Evolutionary conservation across 2,797 vertebrate species (phyloP).

Genomic region (Pseudochirops cupreus): DNA sequence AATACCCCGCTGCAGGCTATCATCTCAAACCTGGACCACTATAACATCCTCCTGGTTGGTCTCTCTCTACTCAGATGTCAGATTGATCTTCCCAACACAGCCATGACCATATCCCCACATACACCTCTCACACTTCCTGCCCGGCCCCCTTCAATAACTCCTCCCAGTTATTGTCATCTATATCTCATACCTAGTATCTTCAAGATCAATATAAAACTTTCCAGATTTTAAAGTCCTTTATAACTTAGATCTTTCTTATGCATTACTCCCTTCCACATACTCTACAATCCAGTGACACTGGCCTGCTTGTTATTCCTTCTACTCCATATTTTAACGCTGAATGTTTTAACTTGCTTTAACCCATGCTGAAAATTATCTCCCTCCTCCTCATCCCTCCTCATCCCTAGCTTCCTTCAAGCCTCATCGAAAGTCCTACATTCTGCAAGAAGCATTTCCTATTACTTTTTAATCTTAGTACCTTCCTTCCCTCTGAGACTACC

Average conservation of each 20-base stretch:
- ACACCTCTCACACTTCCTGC: too few species aligned
- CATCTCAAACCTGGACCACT: too few species aligned
- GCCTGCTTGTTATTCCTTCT: neutral
- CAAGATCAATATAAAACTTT: too few species aligned
- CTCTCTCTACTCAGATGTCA: neutral
- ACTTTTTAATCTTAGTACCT: neutral
- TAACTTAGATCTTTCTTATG: neutral
- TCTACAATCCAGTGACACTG: neutral
- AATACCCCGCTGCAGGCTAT: too few species aligned
- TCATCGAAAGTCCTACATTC: neutral
- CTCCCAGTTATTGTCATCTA: too few species aligned
- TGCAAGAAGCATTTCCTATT: neutral
- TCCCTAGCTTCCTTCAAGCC: neutral
- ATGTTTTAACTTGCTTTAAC: neutral
- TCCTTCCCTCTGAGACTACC: neutral
- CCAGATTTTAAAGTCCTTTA: neutral
- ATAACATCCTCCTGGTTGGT: too few species aligned
- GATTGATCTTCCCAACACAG: neutral
- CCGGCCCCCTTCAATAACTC: too few species aligned
- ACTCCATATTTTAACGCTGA: neutral
- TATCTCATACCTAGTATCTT: too few species aligned
- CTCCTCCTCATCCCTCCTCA: neutral
- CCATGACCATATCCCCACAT: too few species aligned
- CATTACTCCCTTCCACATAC: neutral
- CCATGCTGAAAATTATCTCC: neutral